Evolutionary conservation across 2,888 invertebrate species (phyloP), one percentile per base, ranked within the genome.

Genomic region (Eupithecia inturbata): DNA sequence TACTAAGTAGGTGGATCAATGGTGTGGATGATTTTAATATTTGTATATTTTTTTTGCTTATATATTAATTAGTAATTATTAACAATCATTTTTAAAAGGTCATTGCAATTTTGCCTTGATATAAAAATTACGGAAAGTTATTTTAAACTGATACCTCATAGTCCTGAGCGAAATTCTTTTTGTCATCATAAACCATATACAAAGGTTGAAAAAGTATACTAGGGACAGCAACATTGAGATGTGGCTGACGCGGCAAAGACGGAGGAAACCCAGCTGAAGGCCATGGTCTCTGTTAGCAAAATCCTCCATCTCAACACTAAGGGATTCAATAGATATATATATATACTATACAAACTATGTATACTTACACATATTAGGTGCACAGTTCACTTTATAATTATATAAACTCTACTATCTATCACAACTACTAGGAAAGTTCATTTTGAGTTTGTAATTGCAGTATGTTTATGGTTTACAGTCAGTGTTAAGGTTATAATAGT

Each of bases 191-290:
- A 91, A 94, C 93, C 93, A 94, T 70, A 93, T 83, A 79, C 91
- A 90, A 53, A 92, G 84, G 78, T 94, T 93, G 85, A 91, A 93
- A 86, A 93, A 93, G 84, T 92, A 93, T 60, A 92, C 87, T 68
- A 93, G 85, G 7, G 89, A 87, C 70, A 94, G 84, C 72, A 94
- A 85, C 90, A 94, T 93, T n/a, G 89, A 89, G n/a, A 93, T 85
- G 82, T 93, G 93, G 87, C 90, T 89, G 79, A 93, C 79, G 68
- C 89, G 89, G 81, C 91, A 91, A 71, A 94, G 85, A 49, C 92
- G 91, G 70, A 91, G 89, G 81, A 94, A 94, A 80, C 91, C 89
- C 81, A 89, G 75, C 84, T 93, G 93, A 82, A 94, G 82, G 79
- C 89, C 89, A 77, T 83, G 83, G 85, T 94, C 93, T 87, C 87